Conservation (phyloP, 2,113 vertebrate species). For the Prinia subflava region DNA sequence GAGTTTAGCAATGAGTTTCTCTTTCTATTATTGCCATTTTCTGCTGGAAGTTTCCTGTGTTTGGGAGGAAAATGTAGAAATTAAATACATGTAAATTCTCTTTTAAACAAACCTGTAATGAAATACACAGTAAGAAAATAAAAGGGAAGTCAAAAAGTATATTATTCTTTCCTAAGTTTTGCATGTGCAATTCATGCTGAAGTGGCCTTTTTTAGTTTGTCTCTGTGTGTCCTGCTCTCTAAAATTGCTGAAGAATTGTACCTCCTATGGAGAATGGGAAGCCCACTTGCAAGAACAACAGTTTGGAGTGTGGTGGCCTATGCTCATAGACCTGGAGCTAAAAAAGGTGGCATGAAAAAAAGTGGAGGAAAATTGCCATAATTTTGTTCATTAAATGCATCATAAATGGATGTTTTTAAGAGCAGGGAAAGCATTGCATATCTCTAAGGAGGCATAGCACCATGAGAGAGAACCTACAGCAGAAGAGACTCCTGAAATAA, state of each 20-base stretch:
- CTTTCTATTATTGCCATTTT: not conserved
- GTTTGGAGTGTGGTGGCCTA: no score
- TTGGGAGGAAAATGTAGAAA: not conserved
- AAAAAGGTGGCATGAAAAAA: not conserved
- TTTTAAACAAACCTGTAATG: fast-evolving
- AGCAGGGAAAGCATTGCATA: not conserved
- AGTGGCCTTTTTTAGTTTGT: not conserved
- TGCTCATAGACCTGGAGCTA: not conserved
- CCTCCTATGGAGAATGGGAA: not conserved
- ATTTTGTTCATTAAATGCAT: not conserved
- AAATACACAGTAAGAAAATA: not conserved
- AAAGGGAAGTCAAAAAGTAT: fast-evolving
- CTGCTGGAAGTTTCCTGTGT: not conserved
- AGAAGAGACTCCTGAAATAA: not conserved
- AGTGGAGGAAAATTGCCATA: not conserved
- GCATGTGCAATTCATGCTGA: not conserved
- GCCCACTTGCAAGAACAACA: not conserved
- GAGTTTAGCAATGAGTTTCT: not conserved
- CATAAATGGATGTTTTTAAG: not conserved
- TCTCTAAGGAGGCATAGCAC: fast-evolving
- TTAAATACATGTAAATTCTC: not conserved
- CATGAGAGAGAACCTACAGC: not conserved
- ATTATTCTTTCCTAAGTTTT: not conserved
- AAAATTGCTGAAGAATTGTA: not conserved
- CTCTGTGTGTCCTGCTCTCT: not conserved